phyloP scores from a whole-genome alignment of 2,888 invertebrate species.

The Anoplius nigerrimus region DNA sequence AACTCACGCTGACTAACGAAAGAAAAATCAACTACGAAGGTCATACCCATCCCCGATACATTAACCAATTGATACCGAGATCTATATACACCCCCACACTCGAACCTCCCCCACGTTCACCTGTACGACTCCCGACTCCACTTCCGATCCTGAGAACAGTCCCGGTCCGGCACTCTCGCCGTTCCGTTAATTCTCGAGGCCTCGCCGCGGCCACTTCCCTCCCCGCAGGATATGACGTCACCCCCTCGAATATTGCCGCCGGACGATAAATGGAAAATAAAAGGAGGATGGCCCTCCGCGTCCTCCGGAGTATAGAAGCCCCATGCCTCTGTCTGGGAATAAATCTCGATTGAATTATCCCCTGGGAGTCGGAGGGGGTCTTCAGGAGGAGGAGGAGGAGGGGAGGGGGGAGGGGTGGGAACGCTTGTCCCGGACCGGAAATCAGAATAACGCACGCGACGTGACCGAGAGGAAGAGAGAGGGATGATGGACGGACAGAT shows the following conservation, averaged over 20 bases:
- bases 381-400: conserved; percentile 10
- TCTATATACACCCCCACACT: no score
- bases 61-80: no score
- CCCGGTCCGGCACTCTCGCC: background rate
- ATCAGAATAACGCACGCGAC: conserved; percentile 42
- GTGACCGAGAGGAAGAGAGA: conserved; percentile 13
- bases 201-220: background rate
- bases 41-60: no score
- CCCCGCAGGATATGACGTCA: conserved; percentile 32
- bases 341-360: conserved; percentile 50
- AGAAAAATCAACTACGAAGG: no score
- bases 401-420: conserved; percentile 29
- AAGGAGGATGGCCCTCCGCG: conserved; percentile 15
- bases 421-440: conserved; percentile 41
- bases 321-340: conserved; percentile 29
- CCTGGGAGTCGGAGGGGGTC: no score
- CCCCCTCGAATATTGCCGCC: conserved; percentile 27
- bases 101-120: no score
- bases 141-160: background rate
- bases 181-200: background rate
- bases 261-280: conserved; percentile 45
- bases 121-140: no score
- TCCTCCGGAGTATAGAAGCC: background rate
- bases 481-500: background rate
- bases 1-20: no score